Evolutionary conservation across 2,113 vertebrate genomes (phyloP).

Genomic region (Capreolus pygargus): DNA sequence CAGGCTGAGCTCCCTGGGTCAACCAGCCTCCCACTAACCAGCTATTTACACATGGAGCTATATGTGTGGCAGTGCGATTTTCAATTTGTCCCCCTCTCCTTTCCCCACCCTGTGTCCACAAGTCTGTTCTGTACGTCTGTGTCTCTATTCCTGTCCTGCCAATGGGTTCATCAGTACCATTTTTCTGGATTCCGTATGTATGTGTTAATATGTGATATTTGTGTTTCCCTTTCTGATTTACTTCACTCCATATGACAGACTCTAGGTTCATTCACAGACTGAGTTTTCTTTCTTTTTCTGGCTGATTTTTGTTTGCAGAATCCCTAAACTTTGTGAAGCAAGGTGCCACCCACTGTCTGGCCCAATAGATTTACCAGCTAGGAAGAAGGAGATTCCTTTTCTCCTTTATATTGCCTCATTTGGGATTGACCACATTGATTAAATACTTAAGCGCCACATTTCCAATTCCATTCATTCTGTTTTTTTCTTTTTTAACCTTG

Average conservation of each 20-base stretch:
- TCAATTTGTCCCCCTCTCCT: fast-evolving
- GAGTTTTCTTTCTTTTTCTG: background rate
- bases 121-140: background rate
- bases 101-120: background rate
- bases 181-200: background rate
- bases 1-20: background rate
- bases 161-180: background rate
- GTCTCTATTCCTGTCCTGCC: background rate
- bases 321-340: background rate
- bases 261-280: background rate
- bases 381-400: background rate
- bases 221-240: background rate
- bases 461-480: background rate
- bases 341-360: too few relatives aligned
- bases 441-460: background rate
- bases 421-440: background rate
- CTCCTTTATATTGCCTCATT: background rate
- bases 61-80: too few relatives aligned
- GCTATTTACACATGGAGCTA: background rate
- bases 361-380: background rate
- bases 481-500: background rate
- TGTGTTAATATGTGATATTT: background rate
- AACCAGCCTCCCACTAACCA: background rate
- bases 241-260: background rate
- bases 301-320: background rate